These are phyloP conservation scores for Agapostemon virescens DNA, from an alignment of 2,888 invertebrate genomes.

Conservation along the genomic window DNA sequence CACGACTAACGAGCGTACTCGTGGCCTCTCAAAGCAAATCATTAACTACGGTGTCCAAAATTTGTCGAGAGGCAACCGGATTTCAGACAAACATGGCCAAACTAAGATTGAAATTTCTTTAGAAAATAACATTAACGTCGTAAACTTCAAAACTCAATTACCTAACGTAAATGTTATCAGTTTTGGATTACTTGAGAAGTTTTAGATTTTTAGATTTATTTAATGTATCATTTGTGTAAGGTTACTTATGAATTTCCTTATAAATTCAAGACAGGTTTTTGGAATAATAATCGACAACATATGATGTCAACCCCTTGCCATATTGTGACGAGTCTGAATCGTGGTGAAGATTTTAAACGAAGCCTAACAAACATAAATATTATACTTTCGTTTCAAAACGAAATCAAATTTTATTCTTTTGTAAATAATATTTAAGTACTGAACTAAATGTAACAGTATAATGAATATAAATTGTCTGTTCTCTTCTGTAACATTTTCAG, in stretches of 20 bases:
- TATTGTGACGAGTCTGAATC: no score
- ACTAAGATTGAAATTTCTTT: constrained; percentile 4
- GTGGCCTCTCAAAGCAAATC: constrained; percentile 60
- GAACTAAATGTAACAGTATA: no score
- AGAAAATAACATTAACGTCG: not conserved
- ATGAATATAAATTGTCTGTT: no score
- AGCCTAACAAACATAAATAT: no score
- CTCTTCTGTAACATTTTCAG: no score
- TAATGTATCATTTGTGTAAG: not conserved
- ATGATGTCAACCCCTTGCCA: no score
- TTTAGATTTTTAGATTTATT: not conserved
- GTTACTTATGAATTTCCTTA: not conserved
- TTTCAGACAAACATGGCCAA: not conserved
- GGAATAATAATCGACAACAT: no score
- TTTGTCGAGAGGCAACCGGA: not conserved
- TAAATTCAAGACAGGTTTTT: no score
- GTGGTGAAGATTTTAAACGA: no score
- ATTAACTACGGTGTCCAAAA: constrained; percentile 42
- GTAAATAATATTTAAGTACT: no score
- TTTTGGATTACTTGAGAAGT: not conserved
- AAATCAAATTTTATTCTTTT: no score
- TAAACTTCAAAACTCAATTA: not conserved
- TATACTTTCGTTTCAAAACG: no score
- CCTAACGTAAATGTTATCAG: not conserved
- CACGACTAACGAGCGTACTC: constrained; percentile 56